Evolutionary conservation across 2,888 invertebrate genomes (phyloP), one percentile per base, ranked within the genome.

Genomic region (Mylabris sibirica): DNA sequence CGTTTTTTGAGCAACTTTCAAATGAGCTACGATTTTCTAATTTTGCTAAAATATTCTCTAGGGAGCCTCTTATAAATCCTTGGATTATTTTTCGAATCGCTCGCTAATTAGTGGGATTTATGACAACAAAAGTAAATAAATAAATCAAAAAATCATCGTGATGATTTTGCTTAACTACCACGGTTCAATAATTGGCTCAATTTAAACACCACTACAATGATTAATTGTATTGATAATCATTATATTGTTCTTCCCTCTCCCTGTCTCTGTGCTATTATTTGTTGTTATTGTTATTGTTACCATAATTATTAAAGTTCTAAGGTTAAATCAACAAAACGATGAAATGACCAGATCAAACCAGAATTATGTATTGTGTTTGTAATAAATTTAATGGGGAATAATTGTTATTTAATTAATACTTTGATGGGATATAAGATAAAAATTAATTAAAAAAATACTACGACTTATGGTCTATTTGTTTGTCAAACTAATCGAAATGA

Each of bases 331-430:
- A 44, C 44, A 17, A 30, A 44, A 44, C 17, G 6, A 44, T n/a
- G n/a, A 44, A 44, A n/a, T 17, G 44, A n/a, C 44, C 44, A 44
- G 44, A 44, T 44, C 44, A 44, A 44, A 44, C 44, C 17, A n/a
- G 44, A 44, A 44, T 14, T 38, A 2, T 12, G 3, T 44, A 17
- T 44, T 17, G 5, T 44, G 5, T n/a, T 6, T 44, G 14, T 35
- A 35, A 35, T 11, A 35, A 35, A 35, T 35, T 35, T 35, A 35
- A 41, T 41, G 41, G 12, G 4, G 1, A 2, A 41, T n/a, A 41
- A n/a, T 41, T n/a, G 14, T 41, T 41, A n/a, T 9, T 35, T 30
- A 30, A 30, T 30, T 30, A 30, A n/a, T 41, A 41, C n/a, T 4
- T 41, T 41, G 12, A 41, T 41, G 12, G 12, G 12, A n/a, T 4